Evolutionary conservation across 2,113 vertebrate genomes (phyloP), one percentile per base, ranked within the genome.

Genomic region (Tringa solitaria): DNA sequence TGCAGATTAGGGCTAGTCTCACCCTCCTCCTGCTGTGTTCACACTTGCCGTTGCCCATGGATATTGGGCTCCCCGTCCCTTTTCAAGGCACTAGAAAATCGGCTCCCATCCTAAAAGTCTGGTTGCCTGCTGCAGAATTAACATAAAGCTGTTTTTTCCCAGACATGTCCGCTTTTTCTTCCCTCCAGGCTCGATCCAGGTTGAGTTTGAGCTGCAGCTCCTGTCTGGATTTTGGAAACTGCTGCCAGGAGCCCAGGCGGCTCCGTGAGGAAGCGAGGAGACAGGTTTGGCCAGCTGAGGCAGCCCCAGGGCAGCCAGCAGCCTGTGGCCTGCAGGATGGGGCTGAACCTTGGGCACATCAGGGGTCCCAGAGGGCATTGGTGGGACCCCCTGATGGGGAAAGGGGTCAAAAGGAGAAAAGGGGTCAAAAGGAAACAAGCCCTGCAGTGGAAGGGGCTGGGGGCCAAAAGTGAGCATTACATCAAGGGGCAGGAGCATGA

Each of bases 121-220:
- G 74, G 17, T 81, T 94, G 35, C 51, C 39, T 87, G 56, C 39
- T 94, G 33, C 41, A 59, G 82, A 91, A 96, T 95, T 91, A 82
- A 57, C 92, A 97, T 79, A 90, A 95, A 76, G 27, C 26, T 94
- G 43, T 43, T 90, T 91, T 94, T 93, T 68, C 78, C 87, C 95
- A 95, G 94, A 96, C 87, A 9, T 43, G 57, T 82, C 82, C 4
- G 0, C 78, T 91, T 74, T 90, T 84, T 85, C 53, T 82, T 79
- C 84, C 94, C 94, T 93, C 30, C 51, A 83, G 94, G 85, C 78
- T 64, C 0, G 6, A 63, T 82, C 74, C 70, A 35, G 74, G 84
- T 90, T 85, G 57, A 83, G 65, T 77, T 67, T 46, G 70, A 78
- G 56, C 35, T 78, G 59, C 74, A 77, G 59, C 59, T 90, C 59